Conservation (phyloP, 2,888 invertebrate genomes). For the Lamellibrachia satsuma region DNA sequence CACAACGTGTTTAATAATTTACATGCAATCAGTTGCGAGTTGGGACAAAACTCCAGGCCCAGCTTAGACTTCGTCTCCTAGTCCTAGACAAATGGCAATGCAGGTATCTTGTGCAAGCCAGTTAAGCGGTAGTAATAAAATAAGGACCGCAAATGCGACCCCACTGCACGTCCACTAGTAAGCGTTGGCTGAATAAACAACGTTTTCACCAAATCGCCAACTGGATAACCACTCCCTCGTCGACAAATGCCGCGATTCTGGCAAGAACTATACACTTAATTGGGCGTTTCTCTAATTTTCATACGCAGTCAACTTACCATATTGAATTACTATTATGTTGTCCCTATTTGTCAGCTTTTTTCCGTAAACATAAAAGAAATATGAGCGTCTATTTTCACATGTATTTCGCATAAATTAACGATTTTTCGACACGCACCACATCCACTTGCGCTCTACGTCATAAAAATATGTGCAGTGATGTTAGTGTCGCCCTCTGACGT, state of each 20-base stretch:
- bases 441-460: neutral
- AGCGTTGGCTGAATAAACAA: neutral
- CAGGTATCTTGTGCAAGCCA: neutral
- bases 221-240: too few relatives aligned
- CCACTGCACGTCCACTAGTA: neutral
- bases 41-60: too few relatives aligned
- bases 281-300: neutral
- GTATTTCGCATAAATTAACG: neutral
- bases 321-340: neutral
- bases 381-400: neutral
- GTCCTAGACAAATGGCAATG: too few relatives aligned
- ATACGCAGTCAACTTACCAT: neutral
- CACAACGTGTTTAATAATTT: too few relatives aligned
- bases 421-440: conserved; percentile 17
- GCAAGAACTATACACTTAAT: neutral
- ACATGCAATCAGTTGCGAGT: too few relatives aligned
- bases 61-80: too few relatives aligned
- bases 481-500: neutral
- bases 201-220: neutral
- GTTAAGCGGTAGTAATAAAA: neutral
- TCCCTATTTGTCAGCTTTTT: neutral
- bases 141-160: neutral
- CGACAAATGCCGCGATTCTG: neutral
- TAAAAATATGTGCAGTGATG: neutral
- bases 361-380: neutral